Conservation (phyloP, 2,888 invertebrate species). For the Parelbella ahira region DNA sequence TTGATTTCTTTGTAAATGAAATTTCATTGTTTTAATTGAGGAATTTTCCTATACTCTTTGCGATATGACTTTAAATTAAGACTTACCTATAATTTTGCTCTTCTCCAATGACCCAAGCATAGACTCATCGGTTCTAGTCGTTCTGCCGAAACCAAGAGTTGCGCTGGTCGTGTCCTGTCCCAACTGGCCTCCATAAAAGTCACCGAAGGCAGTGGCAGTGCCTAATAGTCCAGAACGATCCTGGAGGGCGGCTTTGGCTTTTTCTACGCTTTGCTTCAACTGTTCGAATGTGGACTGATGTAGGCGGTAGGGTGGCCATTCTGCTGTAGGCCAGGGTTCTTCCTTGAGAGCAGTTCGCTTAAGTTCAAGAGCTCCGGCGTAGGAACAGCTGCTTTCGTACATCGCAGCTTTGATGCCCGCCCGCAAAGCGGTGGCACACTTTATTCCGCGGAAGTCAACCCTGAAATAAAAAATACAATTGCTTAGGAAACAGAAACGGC, state of each 20-base stretch:
- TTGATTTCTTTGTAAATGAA: too few species aligned
- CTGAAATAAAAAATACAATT: constrained; percentile 48
- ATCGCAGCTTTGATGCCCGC: constrained; percentile 80
- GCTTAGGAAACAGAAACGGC: too few species aligned
- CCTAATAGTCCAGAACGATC: constrained; percentile 85
- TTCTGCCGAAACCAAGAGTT: constrained; percentile 60
- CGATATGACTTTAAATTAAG: too few species aligned
- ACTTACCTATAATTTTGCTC: constrained; percentile 66
- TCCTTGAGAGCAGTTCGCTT: constrained; percentile 83
- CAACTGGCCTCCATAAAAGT: constrained; percentile 80
- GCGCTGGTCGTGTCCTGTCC: constrained; percentile 58
- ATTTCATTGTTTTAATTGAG: too few species aligned
- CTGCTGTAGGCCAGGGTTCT: constrained; percentile 82
- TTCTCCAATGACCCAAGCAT: constrained; percentile 72
- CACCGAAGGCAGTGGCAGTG: constrained; percentile 86
- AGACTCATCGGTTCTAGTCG: constrained; percentile 60
- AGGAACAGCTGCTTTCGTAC: constrained; percentile 97
- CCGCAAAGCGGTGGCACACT: constrained; percentile 66
- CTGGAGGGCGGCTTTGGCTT: constrained; percentile 92
- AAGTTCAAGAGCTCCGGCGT: constrained; percentile 90
- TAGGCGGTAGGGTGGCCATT: constrained; percentile 89
- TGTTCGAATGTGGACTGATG: constrained; percentile 94
- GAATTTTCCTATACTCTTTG: too few species aligned
- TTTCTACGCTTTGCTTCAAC: constrained; percentile 93
- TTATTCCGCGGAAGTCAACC: constrained; percentile 64